Conservation (phyloP, 2,888 invertebrate genomes). For the Chirona hameri region DNA sequence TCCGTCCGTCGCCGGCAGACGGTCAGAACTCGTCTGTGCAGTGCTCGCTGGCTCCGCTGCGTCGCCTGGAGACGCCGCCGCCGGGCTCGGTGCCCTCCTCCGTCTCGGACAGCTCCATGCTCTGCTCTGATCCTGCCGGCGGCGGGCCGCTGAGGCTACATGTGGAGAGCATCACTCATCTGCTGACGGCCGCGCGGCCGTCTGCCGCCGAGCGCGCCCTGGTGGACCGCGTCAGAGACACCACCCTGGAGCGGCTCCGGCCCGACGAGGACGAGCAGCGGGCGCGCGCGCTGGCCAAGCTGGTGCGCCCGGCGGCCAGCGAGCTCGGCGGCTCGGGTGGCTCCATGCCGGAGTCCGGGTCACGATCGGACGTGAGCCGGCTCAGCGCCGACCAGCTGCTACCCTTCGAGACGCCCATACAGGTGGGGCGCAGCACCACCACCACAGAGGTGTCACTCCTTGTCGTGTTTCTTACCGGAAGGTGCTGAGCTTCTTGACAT, state of each 20-base stretch:
- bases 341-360: background rate
- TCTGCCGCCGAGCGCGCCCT: background rate
- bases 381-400: background rate
- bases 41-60: background rate
- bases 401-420: background rate
- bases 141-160: background rate
- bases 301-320: background rate
- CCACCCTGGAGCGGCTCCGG: background rate
- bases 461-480: too few relatives aligned
- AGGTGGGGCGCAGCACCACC: background rate
- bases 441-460: too few relatives aligned
- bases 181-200: background rate
- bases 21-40: background rate
- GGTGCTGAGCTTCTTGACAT: too few relatives aligned
- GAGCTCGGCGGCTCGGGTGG: background rate
- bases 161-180: background rate
- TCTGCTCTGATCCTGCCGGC: background rate
- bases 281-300: background rate
- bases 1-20: background rate
- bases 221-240: background rate
- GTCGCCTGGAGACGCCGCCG: background rate
- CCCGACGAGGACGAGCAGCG: conserved; percentile 4
- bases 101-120: too few relatives aligned
- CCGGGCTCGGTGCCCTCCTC: background rate
- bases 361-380: background rate